Evolutionary conservation across 1,140 invertebrate species (phyloP).

Genomic region (Drosophila baimaii): DNA sequence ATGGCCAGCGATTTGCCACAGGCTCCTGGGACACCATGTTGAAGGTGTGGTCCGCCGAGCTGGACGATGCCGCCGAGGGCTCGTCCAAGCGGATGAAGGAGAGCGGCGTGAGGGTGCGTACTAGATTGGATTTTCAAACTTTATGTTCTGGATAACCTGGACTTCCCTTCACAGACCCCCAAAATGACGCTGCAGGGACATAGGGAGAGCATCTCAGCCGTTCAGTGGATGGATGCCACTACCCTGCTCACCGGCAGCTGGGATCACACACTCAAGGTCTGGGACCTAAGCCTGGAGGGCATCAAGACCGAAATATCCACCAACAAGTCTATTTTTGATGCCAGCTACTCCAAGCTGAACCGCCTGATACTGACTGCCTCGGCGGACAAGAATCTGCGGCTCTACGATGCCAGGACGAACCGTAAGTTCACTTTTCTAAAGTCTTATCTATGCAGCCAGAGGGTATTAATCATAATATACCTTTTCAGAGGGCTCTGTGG

Average conservation of each 20-base stretch:
- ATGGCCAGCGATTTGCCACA: constrained; percentile 90
- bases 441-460: neutral
- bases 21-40: constrained; percentile 96
- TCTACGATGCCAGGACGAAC: constrained; percentile 96
- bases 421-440: constrained; percentile 85
- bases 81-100: constrained; percentile 79
- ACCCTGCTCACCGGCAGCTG: constrained; percentile 93
- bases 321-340: constrained; percentile 94
- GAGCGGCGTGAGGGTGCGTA: constrained; percentile 85
- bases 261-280: constrained; percentile 97
- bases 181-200: constrained; percentile 96
- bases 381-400: constrained; percentile 93
- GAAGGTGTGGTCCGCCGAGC: constrained; percentile 90
- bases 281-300: constrained; percentile 95
- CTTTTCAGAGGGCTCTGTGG: constrained; percentile 91
- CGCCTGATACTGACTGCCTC: constrained; percentile 92
- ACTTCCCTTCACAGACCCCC: constrained; percentile 87
- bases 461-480: neutral
- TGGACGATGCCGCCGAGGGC: constrained; percentile 83
- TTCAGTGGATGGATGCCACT: constrained; percentile 91
- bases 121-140: accelerated
- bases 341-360: constrained; percentile 92
- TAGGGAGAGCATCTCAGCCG: constrained; percentile 93
- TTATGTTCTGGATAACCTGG: neutral
- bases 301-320: constrained; percentile 93